Evolutionary conservation across 2,888 invertebrate genomes (phyloP).

Genomic region (Homarus gammarus): DNA sequence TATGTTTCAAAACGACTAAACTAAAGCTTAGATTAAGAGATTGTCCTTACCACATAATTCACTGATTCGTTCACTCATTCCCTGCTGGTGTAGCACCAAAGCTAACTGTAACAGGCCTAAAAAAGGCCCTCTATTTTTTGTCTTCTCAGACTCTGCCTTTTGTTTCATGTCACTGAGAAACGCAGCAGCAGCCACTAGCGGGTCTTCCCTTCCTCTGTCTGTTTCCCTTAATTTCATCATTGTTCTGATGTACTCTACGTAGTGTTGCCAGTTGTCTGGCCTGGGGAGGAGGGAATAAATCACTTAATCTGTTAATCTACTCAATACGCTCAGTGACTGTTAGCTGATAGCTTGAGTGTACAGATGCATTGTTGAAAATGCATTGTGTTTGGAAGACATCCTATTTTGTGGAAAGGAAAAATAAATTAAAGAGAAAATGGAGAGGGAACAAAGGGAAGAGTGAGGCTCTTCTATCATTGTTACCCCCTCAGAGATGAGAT

Average conservation of each 20-base stretch:
- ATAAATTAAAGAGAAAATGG: too few species aligned
- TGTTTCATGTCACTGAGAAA: slow-evolving; percentile 19
- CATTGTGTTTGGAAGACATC: not conserved
- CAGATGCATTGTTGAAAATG: too few species aligned
- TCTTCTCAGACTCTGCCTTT: not conserved
- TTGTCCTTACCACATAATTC: slow-evolving; percentile 57
- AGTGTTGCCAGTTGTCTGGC: slow-evolving; percentile 75
- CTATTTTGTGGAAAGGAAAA: not conserved
- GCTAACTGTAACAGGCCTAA: slow-evolving; percentile 72
- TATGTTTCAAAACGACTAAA: too few species aligned
- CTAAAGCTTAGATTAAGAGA: too few species aligned
- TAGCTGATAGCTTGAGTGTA: too few species aligned
- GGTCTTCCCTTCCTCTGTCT: slow-evolving; percentile 22
- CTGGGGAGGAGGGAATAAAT: slow-evolving; percentile 36
- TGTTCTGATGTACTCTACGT: slow-evolving; percentile 52
- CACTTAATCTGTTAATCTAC: too few species aligned
- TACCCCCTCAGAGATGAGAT: too few species aligned
- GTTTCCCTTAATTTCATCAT: slow-evolving; percentile 35
- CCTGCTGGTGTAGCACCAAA: slow-evolving; percentile 39
- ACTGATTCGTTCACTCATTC: slow-evolving; percentile 33
- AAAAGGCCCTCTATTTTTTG: slow-evolving; percentile 54
- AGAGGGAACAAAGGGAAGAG: too few species aligned
- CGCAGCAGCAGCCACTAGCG: slow-evolving; percentile 14
- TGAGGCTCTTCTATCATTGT: too few species aligned
- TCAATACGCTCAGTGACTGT: too few species aligned